A percentile compares a stretch with the other conserved stretches of the same genome.
Evolutionary conservation across 37 sponge, comb jelly and placozoan species (phyloP).

Genomic region (Agelas oroides): DNA sequence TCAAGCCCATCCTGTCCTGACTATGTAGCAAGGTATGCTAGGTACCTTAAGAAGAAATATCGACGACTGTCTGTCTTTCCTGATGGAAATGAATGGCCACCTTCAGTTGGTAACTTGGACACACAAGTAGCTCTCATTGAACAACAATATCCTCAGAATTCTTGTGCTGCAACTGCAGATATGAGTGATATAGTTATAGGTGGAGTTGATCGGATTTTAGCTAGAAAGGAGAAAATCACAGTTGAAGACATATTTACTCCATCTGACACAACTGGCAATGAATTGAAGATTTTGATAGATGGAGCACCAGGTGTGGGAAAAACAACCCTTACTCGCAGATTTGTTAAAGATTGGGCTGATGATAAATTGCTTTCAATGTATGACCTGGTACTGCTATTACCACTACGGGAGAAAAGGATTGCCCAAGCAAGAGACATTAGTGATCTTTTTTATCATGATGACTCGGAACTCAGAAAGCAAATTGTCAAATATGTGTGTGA

Average conservation of each 20-base stretch:
- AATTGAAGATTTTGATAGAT: neutral
- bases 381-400: neutral
- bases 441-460: conserved; percentile 9
- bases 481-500: neutral
- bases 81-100: conserved; percentile 1
- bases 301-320: conserved; percentile 20
- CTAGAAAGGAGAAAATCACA: neutral
- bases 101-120: neutral
- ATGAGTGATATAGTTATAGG: neutral
- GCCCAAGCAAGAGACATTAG: neutral
- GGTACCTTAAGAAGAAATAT: conserved; percentile 4
- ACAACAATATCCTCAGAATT: no score
- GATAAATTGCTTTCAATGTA: neutral
- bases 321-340: neutral
- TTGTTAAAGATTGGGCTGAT: neutral
- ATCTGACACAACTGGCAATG: neutral
- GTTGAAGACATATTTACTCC: neutral
- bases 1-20: neutral
- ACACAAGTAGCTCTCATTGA: conserved; percentile 4
- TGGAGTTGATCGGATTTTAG: neutral
- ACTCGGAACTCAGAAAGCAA: neutral
- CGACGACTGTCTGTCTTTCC: neutral
- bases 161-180: neutral
- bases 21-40: neutral
- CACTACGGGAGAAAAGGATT: neutral